Base-by-base conservation (phyloP, 2,888 invertebrate species). In the Plebejus anna region DNA sequence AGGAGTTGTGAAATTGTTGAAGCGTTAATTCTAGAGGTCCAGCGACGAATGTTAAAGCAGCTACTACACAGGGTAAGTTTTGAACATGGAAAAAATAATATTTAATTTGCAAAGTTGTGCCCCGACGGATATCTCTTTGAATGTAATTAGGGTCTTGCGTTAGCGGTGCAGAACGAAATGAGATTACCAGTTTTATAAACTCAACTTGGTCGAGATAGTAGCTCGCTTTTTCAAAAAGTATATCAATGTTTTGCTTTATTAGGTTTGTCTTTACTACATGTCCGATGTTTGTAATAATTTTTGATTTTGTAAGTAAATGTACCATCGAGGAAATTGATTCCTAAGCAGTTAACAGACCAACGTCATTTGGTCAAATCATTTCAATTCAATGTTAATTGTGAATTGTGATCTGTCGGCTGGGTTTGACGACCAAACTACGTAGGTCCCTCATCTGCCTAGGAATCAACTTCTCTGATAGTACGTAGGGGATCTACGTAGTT, bases 21-120 rank as follows among this genome's bases (percentile, higher is more conserved):
- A 92, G 91, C 93, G 92, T 92, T 91, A 91, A 92, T 91, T 91
- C 91, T 90, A 91, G 91, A 91, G 89, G 92, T 86, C 92, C 92
- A 88, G 89, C 86, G 86, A 90, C 89, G 92, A 92, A 93, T 92
- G 91, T 92, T 90, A 92, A 93, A 91, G 89, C 86, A 89, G 88
- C 82, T 82, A 84, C 84, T 84, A 87, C 85, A 84, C 87, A 78
- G 78, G 81, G 82, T 79, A 84, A 85, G 85, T 86, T 82, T 80
- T 80, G 59, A 86, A 84, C 84, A 84, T 84, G 83, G 83, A 85
- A 88, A 89, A 89, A 88, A 87, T 87, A 84, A 87, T 88, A 88
- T 89, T 89, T 87, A 88, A 89, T 90, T 89, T 87, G 82, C 81
- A 79, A 84, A 87, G 85, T 87, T 86, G 82, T 81, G 81, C 79